Evolutionary conservation across 2,888 invertebrate genomes (phyloP).

Genomic region (Ellobium chinense): DNA sequence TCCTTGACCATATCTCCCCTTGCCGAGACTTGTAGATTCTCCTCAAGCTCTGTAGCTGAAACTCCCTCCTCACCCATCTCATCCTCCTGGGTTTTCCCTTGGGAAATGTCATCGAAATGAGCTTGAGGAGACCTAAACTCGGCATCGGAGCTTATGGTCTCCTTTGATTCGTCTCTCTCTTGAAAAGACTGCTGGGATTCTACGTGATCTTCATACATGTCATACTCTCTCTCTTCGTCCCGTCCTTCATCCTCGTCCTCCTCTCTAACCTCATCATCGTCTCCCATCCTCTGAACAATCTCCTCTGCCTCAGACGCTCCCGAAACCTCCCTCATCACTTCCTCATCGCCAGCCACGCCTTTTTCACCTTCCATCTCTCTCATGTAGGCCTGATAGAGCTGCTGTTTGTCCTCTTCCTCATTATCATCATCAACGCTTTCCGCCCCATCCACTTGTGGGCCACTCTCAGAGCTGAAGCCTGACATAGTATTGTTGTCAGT

Average conservation of each 20-base stretch:
- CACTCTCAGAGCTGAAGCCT: slow-evolving; percentile 63
- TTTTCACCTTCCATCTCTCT: slow-evolving; percentile 34
- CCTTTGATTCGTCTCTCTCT: slow-evolving; percentile 29
- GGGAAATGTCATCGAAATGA: slow-evolving; percentile 40
- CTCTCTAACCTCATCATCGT: not conserved
- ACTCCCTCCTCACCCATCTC: not conserved
- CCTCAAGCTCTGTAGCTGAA: slow-evolving; percentile 32
- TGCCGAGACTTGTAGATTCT: not conserved
- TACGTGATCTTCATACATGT: slow-evolving; percentile 9
- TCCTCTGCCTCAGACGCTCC: not conserved
- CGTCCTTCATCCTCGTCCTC: not conserved
- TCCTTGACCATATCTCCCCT: not conserved
- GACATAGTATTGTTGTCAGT: slow-evolving; percentile 65
- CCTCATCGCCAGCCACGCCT: not conserved
- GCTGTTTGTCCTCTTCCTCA: slow-evolving; percentile 41
- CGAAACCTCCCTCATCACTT: not conserved
- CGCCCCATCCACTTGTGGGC: slow-evolving; percentile 51
- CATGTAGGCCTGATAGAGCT: slow-evolving; percentile 39
- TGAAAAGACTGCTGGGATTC: slow-evolving; percentile 20
- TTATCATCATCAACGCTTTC: slow-evolving; percentile 56
- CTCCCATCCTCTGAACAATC: not conserved
- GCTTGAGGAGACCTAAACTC: slow-evolving; percentile 43
- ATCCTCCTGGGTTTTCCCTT: not conserved
- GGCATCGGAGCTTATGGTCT: slow-evolving; percentile 22
- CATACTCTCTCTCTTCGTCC: not conserved